These are phyloP conservation scores for Coryphaenoides rupestris DNA, from an alignment of 2,113 vertebrate species.

Conservation along the genomic window DNA sequence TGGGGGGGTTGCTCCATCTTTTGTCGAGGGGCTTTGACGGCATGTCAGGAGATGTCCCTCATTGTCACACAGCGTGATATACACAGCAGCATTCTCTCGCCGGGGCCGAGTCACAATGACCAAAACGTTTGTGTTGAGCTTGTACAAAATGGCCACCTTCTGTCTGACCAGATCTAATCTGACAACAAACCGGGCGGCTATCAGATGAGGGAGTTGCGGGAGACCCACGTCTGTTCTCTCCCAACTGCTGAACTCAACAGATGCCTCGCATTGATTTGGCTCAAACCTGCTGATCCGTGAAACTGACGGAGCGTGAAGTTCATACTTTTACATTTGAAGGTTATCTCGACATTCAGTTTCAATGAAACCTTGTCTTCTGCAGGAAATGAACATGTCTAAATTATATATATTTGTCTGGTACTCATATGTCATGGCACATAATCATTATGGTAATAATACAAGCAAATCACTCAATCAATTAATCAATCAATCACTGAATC, in stretches of 20 bases:
- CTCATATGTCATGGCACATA: too few species aligned
- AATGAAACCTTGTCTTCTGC: slow-evolving; percentile 17
- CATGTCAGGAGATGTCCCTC: neutral
- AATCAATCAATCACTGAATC: too few species aligned
- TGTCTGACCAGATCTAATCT: slow-evolving; percentile 36
- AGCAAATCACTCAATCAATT: too few species aligned
- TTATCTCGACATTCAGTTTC: slow-evolving; percentile 7
- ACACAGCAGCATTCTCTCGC: neutral
- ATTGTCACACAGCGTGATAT: neutral
- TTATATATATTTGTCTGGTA: too few species aligned
- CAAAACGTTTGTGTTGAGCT: neutral
- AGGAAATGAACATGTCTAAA: neutral
- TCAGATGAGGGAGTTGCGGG: slow-evolving; percentile 34
- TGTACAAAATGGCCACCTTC: slow-evolving; percentile 19
- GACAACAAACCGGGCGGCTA: slow-evolving; percentile 16
- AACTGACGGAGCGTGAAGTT: slow-evolving; percentile 20
- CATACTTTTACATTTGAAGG: slow-evolving; percentile 36
- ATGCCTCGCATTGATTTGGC: slow-evolving; percentile 52
- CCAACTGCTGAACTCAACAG: slow-evolving; percentile 55
- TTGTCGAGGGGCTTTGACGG: too few species aligned
- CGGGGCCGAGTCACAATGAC: slow-evolving; percentile 3
- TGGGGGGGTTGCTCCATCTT: too few species aligned
- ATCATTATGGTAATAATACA: neutral
- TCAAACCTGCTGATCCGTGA: slow-evolving; percentile 61
- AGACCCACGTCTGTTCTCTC: slow-evolving; percentile 14